Percentiles rank a stretch among this genome's conserved stretches.
phyloP scores from a whole-genome alignment of 2,113 vertebrate species.

The Meleagris gallopavo region DNA sequence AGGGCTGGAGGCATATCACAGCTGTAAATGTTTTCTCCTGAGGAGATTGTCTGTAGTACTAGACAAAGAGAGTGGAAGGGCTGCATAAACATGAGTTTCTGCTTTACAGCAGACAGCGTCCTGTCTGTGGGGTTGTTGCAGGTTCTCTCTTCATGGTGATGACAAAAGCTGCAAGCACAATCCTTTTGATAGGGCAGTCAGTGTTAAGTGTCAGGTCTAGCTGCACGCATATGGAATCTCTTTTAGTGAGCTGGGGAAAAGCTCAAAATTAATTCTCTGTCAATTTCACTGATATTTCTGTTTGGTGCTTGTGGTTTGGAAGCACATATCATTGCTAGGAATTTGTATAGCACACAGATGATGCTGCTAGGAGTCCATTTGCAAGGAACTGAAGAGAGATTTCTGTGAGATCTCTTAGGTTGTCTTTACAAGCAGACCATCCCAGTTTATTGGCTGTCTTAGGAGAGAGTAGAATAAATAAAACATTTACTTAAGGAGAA shows the following conservation, averaged over 20 bases:
- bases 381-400: not conserved
- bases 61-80: not conserved
- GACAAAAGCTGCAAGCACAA: not conserved
- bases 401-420: not conserved
- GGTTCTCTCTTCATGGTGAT: not conserved
- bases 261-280: not conserved
- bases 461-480: conserved; percentile 16
- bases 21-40: conserved; percentile 32
- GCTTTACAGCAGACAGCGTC: not conserved
- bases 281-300: not conserved
- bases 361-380: not conserved
- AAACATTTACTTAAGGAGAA: not conserved
- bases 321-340: not conserved
- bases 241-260: not conserved
- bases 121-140: not conserved
- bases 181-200: not conserved
- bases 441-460: not conserved
- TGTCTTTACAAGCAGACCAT: not conserved
- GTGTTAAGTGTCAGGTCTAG: not conserved
- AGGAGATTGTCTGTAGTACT: not conserved
- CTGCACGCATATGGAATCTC: not conserved
- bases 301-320: not conserved
- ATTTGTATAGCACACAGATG: not conserved
- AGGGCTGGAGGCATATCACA: not conserved
- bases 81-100: not conserved